These are phyloP conservation scores for Pelecanoides urinatrix DNA, from an alignment of 2,113 vertebrate species.

Conservation along the genomic window DNA sequence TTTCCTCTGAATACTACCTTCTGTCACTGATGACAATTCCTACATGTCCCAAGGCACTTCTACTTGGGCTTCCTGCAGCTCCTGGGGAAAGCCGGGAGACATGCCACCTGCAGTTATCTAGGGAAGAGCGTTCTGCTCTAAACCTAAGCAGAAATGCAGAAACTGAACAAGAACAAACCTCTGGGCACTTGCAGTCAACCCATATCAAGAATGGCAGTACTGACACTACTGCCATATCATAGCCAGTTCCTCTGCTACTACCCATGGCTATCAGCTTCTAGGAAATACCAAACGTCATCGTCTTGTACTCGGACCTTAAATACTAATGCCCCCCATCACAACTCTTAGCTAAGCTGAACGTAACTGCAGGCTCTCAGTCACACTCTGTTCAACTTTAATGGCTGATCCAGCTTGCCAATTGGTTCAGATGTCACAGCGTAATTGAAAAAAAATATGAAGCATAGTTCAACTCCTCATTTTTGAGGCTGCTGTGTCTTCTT, in stretches of 20 bases:
- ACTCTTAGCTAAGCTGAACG: not conserved
- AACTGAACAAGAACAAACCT: not conserved
- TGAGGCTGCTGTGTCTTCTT: not conserved
- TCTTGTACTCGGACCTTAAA: not conserved
- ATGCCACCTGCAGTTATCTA: not conserved
- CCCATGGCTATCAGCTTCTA: not conserved
- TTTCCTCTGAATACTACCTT: not conserved
- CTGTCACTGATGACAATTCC: not conserved
- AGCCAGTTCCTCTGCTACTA: not conserved
- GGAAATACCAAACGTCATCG: not conserved
- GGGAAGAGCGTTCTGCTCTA: not conserved
- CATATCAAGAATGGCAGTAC: not conserved
- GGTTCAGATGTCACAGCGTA: not conserved
- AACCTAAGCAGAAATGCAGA: not conserved
- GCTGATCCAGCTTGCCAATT: not conserved
- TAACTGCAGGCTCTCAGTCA: not conserved
- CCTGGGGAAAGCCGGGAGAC: not conserved
- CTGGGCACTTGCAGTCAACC: not conserved
- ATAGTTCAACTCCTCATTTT: not conserved
- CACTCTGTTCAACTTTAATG: not conserved
- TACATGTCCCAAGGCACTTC: not conserved
- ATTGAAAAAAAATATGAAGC: not conserved
- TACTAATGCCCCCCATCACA: not conserved
- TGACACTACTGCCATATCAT: not conserved
- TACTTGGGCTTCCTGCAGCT: not conserved